These are phyloP conservation scores for Pongo abelii DNA, from an alignment of 2,113 vertebrate species.

Conservation along the genomic window DNA sequence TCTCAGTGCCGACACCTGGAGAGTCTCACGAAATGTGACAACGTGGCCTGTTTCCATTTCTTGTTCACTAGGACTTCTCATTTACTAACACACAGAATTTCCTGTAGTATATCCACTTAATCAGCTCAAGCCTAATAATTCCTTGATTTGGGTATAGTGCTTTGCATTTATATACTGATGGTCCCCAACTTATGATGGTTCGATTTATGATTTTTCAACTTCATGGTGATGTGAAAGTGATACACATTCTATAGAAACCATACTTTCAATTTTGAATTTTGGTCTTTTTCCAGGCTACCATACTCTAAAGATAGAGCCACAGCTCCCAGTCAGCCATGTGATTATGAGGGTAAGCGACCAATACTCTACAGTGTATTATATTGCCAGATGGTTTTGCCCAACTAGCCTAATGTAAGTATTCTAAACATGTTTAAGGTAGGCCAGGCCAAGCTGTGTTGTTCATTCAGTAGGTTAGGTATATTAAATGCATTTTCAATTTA, in stretches of 20 bases:
- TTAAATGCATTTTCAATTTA: not conserved
- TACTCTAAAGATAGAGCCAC: no score
- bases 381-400: not conserved
- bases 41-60: not conserved
- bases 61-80: not conserved
- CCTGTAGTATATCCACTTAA: not conserved
- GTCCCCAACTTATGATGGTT: not conserved
- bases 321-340: no score
- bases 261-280: not conserved
- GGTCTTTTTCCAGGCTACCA: not conserved
- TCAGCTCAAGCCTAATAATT: not conserved
- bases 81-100: not conserved
- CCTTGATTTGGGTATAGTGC: not conserved
- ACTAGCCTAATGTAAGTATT: not conserved
- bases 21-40: not conserved
- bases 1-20: not conserved
- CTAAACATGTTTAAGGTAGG: not conserved
- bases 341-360: no score
- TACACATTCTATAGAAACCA: not conserved
- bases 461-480: not conserved
- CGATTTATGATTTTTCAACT: not conserved
- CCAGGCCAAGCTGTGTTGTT: not conserved
- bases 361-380: no score
- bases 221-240: not conserved
- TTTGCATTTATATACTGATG: not conserved